phyloP scores from a whole-genome alignment of 2,888 invertebrate genomes.

The Drosophila pegasa region DNA sequence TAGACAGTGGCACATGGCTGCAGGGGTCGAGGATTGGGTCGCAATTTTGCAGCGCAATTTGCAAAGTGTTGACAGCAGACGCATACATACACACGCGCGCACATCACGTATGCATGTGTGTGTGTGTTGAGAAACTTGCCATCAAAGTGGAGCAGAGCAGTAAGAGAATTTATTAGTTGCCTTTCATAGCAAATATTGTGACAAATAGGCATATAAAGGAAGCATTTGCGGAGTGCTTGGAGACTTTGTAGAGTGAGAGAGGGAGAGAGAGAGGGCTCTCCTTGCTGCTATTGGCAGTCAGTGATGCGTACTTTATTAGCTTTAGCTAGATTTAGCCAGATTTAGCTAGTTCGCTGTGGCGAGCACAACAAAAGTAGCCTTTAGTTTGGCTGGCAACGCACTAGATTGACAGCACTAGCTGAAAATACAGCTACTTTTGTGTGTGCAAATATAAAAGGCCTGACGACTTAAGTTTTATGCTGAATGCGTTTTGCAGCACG shows the following conservation, averaged over 20 bases:
- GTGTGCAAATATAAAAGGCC: conserved; percentile 31
- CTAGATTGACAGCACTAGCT: background rate
- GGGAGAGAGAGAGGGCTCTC: background rate
- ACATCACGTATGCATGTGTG: conserved; percentile 33
- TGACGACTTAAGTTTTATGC: conserved; percentile 40
- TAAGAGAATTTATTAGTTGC: conserved; percentile 75
- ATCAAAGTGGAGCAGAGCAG: conserved; percentile 53
- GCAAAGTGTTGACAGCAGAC: conserved; percentile 57
- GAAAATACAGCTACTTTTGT: conserved; percentile 1
- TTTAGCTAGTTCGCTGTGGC: background rate
- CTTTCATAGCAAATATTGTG: conserved; percentile 75
- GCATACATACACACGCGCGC: conserved; percentile 6
- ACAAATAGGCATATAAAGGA: conserved; percentile 68
- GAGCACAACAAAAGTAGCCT: background rate
- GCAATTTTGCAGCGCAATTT: conserved; percentile 52
- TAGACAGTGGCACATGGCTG: conserved; percentile 19
- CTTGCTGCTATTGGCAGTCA: conserved; percentile 18
- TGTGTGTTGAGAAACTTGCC: conserved; percentile 50
- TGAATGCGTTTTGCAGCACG: conserved; percentile 21
- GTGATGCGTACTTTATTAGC: background rate
- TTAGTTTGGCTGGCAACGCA: background rate
- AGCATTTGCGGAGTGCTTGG: conserved; percentile 19
- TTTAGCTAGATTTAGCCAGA: conserved; percentile 6
- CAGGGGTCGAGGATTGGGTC: conserved; percentile 34
- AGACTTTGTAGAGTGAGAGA: background rate